phyloP scores from a whole-genome alignment of 2,888 invertebrate genomes.

The Diachrysia chrysitis region DNA sequence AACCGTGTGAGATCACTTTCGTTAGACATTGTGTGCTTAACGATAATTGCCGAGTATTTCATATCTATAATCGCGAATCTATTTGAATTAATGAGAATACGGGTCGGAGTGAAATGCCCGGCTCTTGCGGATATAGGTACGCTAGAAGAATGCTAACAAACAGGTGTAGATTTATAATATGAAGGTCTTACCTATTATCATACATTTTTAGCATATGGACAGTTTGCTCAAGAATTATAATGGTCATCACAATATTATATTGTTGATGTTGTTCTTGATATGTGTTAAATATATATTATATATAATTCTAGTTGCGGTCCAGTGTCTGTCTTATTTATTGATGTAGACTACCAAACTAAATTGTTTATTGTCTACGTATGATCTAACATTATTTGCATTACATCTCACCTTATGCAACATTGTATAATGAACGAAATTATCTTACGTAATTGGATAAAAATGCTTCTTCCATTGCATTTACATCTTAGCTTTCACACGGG shows the following conservation, averaged over 20 bases:
- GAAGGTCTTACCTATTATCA: background rate
- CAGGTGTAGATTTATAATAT: background rate
- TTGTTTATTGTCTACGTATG: background rate
- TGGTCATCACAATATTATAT: conserved; percentile 4
- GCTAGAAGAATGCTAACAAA: conserved; percentile 24
- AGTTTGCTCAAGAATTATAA: conserved; percentile 2
- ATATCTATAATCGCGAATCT: conserved; percentile 54
- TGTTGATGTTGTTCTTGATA: too few relatives aligned
- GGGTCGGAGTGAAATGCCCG: conserved; percentile 61
- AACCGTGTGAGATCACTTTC: conserved; percentile 65
- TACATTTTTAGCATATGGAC: background rate
- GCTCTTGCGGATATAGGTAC: conserved; percentile 42
- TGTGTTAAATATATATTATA: too few relatives aligned
- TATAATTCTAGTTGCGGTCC: background rate
- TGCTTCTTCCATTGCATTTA: conserved; percentile 51
- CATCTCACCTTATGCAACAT: conserved; percentile 18
- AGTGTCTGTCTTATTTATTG: background rate
- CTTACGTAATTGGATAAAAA: conserved; percentile 45
- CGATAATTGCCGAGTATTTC: conserved; percentile 59
- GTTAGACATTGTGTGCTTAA: conserved; percentile 66
- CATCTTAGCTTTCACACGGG: conserved; percentile 76
- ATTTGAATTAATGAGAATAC: conserved; percentile 58
- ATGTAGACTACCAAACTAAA: background rate
- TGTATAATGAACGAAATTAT: conserved; percentile 35
- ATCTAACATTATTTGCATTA: conserved; percentile 12